Conservation (phyloP, 35 echinoderm and acorn worm genomes). For the Apostichopus californicus region DNA sequence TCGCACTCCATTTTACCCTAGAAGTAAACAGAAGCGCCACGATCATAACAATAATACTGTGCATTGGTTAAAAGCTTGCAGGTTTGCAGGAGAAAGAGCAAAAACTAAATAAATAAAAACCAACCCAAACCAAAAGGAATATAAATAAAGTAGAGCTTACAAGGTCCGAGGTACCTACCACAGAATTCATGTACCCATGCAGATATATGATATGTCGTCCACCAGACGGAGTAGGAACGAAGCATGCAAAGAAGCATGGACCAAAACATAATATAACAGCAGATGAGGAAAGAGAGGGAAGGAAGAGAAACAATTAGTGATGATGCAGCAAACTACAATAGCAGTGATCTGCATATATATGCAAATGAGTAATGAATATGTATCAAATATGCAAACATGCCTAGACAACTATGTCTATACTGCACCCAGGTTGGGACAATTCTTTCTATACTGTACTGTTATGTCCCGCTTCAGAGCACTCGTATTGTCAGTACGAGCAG, state of each 20-base stretch:
- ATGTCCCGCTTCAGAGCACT: too few species aligned
- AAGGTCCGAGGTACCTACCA: conserved; percentile 17
- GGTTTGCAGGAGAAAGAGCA: not conserved
- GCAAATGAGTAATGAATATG: not conserved
- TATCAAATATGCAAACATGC: too few species aligned
- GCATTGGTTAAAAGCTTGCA: not conserved
- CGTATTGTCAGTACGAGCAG: too few species aligned
- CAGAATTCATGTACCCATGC: conserved; percentile 24
- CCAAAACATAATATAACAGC: conserved; percentile 33
- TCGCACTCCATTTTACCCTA: too few species aligned
- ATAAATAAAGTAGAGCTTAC: not conserved
- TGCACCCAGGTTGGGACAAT: too few species aligned
- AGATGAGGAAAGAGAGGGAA: not conserved
- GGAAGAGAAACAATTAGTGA: conserved; percentile 35
- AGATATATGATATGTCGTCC: conserved; percentile 40
- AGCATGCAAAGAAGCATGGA: conserved; percentile 37
- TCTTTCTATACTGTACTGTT: too few species aligned
- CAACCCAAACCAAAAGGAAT: not conserved
- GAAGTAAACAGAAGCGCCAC: not conserved
- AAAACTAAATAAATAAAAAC: not conserved
- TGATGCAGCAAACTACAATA: conserved; percentile 6
- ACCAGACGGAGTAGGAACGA: conserved; percentile 9
- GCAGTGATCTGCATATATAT: conserved; percentile 17
- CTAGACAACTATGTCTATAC: too few species aligned
- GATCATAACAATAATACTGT: not conserved